Base-by-base conservation (phyloP, 2,113 vertebrate species). In the Galeopterus variegatus region DNA sequence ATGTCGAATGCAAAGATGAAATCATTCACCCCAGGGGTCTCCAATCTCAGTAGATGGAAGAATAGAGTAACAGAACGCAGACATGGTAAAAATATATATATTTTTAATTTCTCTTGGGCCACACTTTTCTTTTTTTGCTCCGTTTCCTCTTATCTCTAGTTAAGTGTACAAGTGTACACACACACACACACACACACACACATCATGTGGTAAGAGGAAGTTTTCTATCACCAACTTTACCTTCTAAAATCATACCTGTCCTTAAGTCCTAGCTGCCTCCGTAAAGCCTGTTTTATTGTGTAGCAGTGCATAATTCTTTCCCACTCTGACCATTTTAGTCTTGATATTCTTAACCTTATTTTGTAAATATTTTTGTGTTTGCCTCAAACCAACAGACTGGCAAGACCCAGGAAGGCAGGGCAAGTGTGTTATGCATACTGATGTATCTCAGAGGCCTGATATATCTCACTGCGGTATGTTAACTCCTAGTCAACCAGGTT, bases 331-430 rank as follows among this genome's bases (percentile, higher is more conserved):
- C 28, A 90, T 81, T 80, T 84, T 67, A 76, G 26, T 94, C 41
- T 85, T 58, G 24, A 62, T 10, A 67, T 88, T 87, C 70, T 60
- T 93, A 24, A 75, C 13, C 15, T 94, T 50, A 93, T 83, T 90
- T 93, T 80, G 8, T 64, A 83, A 82, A 87, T 86, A 89, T 83
- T 36, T 97, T 23, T 93, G 6, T 64, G 8, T 33, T 92, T 97
- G 21, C 12, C 45, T 92, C 36, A 95, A 84, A 69, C 31, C 58
- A 93, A 67, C 14, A 90, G 48, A 90, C 81, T 24, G 6, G 24
- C 14, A 93, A 88, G 48, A 93, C 15, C 13, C 70, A 76, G 1
- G 33, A 93, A 7, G 48, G 12, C 24, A 69, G 18, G 9, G 5
- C 36, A 82, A 76, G 14, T 41, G 19, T 50, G 69, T 81, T n/a